Conservation (phyloP, 2,888 invertebrate genomes). For the Eupsilia transversa region DNA sequence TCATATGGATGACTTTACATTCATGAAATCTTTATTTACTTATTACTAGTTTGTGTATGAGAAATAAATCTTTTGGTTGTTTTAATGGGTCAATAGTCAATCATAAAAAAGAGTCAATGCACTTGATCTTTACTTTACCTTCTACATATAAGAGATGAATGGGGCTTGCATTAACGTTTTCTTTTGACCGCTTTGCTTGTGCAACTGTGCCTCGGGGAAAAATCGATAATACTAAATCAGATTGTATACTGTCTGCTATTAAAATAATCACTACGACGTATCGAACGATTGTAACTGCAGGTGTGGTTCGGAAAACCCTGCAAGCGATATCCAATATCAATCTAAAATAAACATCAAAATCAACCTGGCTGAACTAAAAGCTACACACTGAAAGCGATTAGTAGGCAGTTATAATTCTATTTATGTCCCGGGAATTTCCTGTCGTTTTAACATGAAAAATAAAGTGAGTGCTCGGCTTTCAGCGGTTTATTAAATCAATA, state of each 20-base stretch:
- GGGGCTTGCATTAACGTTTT: constrained; percentile 6
- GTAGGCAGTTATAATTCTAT: constrained; percentile 7
- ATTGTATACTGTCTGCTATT: constrained; percentile 19
- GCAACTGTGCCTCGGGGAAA: constrained; percentile 26
- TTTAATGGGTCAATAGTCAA: too few species aligned
- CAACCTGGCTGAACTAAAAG: not conserved
- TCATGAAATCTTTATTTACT: constrained; percentile 32
- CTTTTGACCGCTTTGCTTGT: constrained; percentile 5
- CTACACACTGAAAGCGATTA: not conserved
- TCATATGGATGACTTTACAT: not conserved
- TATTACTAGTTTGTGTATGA: constrained; percentile 1
- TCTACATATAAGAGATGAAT: constrained; percentile 6
- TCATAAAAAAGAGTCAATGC: too few species aligned
- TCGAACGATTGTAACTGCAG: constrained; percentile 20
- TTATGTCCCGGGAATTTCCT: constrained; percentile 4
- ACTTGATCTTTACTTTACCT: constrained; percentile 16
- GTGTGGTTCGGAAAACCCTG: constrained; percentile 6
- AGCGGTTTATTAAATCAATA: constrained; percentile 38
- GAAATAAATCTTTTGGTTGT: constrained; percentile 1
- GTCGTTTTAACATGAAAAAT: constrained; percentile 7
- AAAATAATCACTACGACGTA: constrained; percentile 44
- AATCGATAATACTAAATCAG: constrained; percentile 34
- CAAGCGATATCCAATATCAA: constrained; percentile 9
- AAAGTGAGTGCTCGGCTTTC: constrained; percentile 9
- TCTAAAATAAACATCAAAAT: constrained; percentile 3